Evolutionary conservation across 2,888 invertebrate genomes (phyloP), one percentile per base, ranked within the genome.

Genomic region (Erebia epiphron): DNA sequence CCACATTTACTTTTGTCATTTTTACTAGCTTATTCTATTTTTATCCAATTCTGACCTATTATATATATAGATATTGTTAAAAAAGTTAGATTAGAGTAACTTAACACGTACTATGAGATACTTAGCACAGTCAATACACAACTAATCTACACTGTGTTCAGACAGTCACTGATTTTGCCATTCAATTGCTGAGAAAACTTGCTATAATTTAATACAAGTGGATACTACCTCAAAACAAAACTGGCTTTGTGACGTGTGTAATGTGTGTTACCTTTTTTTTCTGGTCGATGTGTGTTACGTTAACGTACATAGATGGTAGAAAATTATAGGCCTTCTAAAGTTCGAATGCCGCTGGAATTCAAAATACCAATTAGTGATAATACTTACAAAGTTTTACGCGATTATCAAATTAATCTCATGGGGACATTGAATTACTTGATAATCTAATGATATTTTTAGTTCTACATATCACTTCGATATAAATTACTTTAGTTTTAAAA

Each of bases 1-100:
- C 97, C 14, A 94, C 87, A 87, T 97, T 97, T 52, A 96, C 86
- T 83, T 86, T 86, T 56, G 58, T 50, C 71, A 71, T 72, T 72
- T 43, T 54, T 54, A 54, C 18, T 54, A 18, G 11, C 18, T 52
- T 54, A 18, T 54, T 52, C 2, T 16, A 35, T 54, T 54, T 26
- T 1, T 21, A 26, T 14, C 4, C 56, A 57, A 57, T 14, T 5
- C 56, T 26, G 26, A 26, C 13, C 14, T 57, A 26, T 14, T 26
- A 57, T 26, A 57, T 26, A 14, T 7, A 57, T 26, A 57, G 1
- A 26, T 13, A 26, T 26, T 7, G 13, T 13, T 57, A 26, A 14
- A 21, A 56, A 57, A 57, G 26, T 11, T 57, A 26, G 1, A 26
- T 14, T 46, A 57, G 1, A 56, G 21, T 57, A 13, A 10, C 2